Base-by-base conservation (phyloP, 2,113 vertebrate genomes). In the Penelope pileata region DNA sequence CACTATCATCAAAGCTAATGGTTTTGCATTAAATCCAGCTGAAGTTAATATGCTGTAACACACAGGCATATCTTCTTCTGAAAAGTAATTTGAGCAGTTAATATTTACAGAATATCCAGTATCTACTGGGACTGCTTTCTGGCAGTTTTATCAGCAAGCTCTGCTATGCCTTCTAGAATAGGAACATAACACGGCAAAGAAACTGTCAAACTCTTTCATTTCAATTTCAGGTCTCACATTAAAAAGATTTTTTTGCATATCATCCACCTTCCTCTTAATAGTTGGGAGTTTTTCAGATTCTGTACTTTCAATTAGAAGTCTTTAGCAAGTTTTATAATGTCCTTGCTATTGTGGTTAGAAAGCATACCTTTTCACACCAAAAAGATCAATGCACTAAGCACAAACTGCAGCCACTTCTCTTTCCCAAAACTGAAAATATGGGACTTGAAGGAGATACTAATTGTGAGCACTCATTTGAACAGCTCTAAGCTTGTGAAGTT, bases 381-480 rank as follows among this genome's bases (percentile, higher is more conserved):
- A 70, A 86, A 43, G 5, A 75, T 10, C 32, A 12, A 72, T 9
- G 23, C 36, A 48, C 84, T 34, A 69, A 36, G 43, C 48, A 51
- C 58, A 72, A 94, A 75, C 2, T 68, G 42, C 10, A 86, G 77
- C 16, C 36, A 45, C 48, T 78, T 1, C 0, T 29, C 74, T 88
- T 67, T 86, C 43, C 56, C 60, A 86, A 76, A 78, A 86, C 51
- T 83, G 34, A 91, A 92, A 93, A 60, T 77, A 70, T 75, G 66
- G 73, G 93, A 67, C 17, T 2, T 91, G 68, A 88, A 95, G 68
- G n/a, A 86, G 36, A 23, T 36, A 53, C 1, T 48, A 85, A 91
- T 67, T 43, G 32, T 9, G 36, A 62, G 70, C 62, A 73, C 9
- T 85, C 32, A 67, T 34, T 50, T 5, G 6, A 86, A 64, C 26